A percentile compares a stretch with the other conserved stretches of the same genome.
phyloP scores from a whole-genome alignment of 2,888 invertebrate genomes.

The Entomobrya multifasciata region DNA sequence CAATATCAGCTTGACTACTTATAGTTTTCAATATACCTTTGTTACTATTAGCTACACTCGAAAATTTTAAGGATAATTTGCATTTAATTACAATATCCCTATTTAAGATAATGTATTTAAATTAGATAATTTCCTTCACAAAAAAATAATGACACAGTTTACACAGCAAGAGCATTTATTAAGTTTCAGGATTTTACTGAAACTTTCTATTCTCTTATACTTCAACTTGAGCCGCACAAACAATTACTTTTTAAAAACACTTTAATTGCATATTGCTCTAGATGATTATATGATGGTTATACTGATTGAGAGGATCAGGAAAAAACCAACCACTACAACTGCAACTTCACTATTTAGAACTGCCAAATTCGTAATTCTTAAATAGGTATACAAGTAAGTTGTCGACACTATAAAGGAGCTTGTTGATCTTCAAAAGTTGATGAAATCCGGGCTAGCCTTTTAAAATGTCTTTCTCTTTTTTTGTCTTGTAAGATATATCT shows the following conservation, averaged over 20 bases:
- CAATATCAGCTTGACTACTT: too few relatives aligned
- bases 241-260: neutral
- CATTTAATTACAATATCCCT: too few relatives aligned
- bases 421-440: slow-evolving; percentile 24
- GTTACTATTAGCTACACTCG: too few relatives aligned
- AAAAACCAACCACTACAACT: slow-evolving; percentile 26
- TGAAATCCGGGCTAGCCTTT: slow-evolving; percentile 40
- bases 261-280: neutral
- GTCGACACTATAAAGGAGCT: neutral
- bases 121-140: too few relatives aligned
- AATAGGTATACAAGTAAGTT: neutral
- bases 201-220: too few relatives aligned
- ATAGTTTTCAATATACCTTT: too few relatives aligned
- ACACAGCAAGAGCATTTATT: too few relatives aligned
- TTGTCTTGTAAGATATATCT: neutral
- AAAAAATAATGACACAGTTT: too few relatives aligned
- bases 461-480: slow-evolving; percentile 15
- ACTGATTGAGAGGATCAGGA: neutral
- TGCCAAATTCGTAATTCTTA: neutral
- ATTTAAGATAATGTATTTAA: too few relatives aligned
- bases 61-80: too few relatives aligned
- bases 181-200: too few relatives aligned
- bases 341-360: neutral
- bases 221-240: neutral
- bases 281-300: neutral